Percentiles rank a stretch among this genome's conserved stretches.
Evolutionary conservation across 2,113 vertebrate genomes (phyloP).

Genomic region (Motacilla alba): DNA sequence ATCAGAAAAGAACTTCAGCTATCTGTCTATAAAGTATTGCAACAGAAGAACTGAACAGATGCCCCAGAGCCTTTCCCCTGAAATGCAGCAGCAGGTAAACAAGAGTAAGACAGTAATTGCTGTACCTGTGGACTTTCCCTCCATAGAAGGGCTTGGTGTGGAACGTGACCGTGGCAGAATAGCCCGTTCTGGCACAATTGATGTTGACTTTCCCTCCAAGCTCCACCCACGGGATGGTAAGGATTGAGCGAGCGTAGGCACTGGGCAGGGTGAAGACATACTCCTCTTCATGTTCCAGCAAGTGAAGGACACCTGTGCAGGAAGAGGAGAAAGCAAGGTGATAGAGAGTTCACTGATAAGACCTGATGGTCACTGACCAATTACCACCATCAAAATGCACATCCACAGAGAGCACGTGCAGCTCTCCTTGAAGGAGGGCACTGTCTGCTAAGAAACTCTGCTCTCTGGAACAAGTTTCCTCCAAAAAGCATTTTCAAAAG

Average conservation of each 20-base stretch:
- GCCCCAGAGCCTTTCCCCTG: background rate
- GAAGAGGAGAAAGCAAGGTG: background rate
- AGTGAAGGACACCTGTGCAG: slow-evolving; percentile 76
- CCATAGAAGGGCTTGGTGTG: slow-evolving; percentile 97
- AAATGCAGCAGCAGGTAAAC: background rate
- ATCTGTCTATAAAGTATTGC: background rate
- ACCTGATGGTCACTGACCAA: background rate
- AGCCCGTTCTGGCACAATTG: slow-evolving; percentile 87
- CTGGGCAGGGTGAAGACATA: slow-evolving; percentile 93
- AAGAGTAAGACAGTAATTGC: background rate
- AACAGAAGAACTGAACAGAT: background rate
- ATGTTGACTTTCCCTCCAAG: slow-evolving; percentile 94
- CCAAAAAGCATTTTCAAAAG: background rate
- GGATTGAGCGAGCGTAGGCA: slow-evolving; percentile 95
- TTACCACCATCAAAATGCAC: background rate
- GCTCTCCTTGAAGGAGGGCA: background rate
- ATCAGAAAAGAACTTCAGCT: background rate
- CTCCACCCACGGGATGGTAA: slow-evolving; percentile 96
- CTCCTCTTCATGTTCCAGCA: slow-evolving; percentile 89
- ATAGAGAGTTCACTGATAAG: background rate
- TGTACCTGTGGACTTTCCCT: slow-evolving; percentile 92
- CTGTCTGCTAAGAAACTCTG: background rate
- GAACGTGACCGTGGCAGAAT: slow-evolving; percentile 88
- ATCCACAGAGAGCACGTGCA: rapidly evolving
- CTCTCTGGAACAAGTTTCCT: background rate